phyloP scores from a whole-genome alignment of 2,113 vertebrate species.

The Tauraco erythrolophus region DNA sequence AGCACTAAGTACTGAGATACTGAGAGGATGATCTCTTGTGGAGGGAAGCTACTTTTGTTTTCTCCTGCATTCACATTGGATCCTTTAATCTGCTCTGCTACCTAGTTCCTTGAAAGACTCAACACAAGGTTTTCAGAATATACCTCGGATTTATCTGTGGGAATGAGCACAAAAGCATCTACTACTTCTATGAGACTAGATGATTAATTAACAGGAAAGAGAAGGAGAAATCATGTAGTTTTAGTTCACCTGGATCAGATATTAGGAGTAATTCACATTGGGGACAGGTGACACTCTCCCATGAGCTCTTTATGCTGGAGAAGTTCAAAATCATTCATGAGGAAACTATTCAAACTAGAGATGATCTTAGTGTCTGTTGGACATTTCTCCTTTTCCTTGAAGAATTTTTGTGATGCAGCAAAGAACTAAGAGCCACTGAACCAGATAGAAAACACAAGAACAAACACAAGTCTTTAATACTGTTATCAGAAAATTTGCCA shows the following conservation, averaged over 20 bases:
- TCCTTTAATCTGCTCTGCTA: not conserved
- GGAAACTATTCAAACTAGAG: not conserved
- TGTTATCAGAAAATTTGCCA: not conserved
- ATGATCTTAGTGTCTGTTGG: not conserved
- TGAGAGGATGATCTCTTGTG: not conserved
- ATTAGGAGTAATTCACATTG: not conserved
- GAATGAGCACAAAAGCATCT: not conserved
- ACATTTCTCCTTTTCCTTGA: not conserved
- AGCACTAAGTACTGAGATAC: not conserved
- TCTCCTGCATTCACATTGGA: not conserved
- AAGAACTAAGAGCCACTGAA: not conserved
- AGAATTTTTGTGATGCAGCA: not conserved
- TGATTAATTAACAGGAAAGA: not conserved
- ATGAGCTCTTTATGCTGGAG: not conserved
- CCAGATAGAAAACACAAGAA: not conserved
- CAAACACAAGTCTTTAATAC: not conserved
- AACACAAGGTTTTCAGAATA: not conserved
- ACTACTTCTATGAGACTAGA: not conserved
- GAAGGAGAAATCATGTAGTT: not conserved
- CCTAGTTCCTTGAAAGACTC: not conserved
- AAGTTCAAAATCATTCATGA: not conserved
- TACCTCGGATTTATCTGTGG: not conserved
- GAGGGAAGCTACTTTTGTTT: not conserved
- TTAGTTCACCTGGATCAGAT: not conserved
- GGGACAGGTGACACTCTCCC: not conserved